Evolutionary conservation across 2,113 vertebrate species (phyloP), one percentile per base, ranked within the genome.

Genomic region (Sinocyclocheilus anophthalmus): DNA sequence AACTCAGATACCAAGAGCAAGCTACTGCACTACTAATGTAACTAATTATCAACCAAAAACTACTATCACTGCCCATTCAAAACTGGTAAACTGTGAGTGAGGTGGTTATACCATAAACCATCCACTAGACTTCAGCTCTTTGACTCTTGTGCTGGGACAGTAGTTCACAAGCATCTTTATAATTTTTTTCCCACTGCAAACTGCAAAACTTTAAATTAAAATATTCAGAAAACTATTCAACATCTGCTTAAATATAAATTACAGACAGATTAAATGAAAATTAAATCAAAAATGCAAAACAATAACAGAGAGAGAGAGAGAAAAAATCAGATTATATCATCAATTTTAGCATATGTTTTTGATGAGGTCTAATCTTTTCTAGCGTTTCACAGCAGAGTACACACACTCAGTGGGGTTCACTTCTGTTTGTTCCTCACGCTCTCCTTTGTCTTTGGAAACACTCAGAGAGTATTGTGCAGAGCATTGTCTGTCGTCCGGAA

Each of bases 341-440:
- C 0, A 20, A 30, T 26, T 67, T 48, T 20, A 14, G 11, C 59
- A 81, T 24, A 4, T 16, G 20, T 67, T 81, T 26, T n/a, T 45
- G 78, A 65, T 26, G 9, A 30, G 22, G 9, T 42, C 12, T 63
- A 22, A 0, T 37, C 39, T 79, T 39, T 26, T 20, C 16, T 12
- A 39, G 12, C 0, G 1, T 65, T 63, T 73, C 3, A 87, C 86
- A 26, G 80, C 53, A 65, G 86, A 84, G 16, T 87, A 87, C 20
- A 87, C 26, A 42, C 39, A 80, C 0, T 26, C 37, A 67, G 0
- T 16, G 2, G 18, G 0, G 22, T 12, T 76, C 22, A 80, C 39
- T 65, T 10, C 5, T 53, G 33, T 0, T 3, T 57, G 37, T 30
- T 9, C 30, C n/a, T 84, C 33, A 55, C 4, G 0, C n/a, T 84